Evolutionary conservation across 37 sponge, comb jelly and placozoan genomes (phyloP), one percentile per base, ranked within the genome.

Genomic region (Haliclona indistincta): DNA sequence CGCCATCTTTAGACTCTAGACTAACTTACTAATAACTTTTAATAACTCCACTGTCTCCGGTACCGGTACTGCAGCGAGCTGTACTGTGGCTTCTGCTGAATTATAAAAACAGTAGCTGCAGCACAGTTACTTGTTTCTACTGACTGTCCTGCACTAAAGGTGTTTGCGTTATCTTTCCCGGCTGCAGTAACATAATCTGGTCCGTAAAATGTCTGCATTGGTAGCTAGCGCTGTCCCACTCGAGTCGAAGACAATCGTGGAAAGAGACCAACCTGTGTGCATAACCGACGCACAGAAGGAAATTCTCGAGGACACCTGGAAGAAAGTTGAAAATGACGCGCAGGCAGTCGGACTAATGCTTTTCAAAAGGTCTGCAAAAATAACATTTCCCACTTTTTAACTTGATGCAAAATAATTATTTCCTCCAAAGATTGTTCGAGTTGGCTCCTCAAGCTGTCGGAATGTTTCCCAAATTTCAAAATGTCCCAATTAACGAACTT

Each of bases 391-490:
- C 7, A 23, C 43, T 68, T 35, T 35, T n/a, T 42, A 38, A 10
- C 38, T 17, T 65, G 15, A n/a, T 65, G 67, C 8, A n/a, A 35
- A 34, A 10, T 38, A 35, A 4, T 65, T 7, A 36, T 22, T 64
- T 4, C 64, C 23, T 29, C 7, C 37, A 19, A 44, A 86, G 88
- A 69, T 42, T 88, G 3, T 88, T 88, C 41, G 73, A 78, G 36
- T 38, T 84, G 13, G 45, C 52, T 4, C 89, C 89, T 7, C 53
- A 26, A 38, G 87, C 80, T n/a, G 42, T 55, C 28, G 19, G 40
- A 34, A 1, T 88, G 44, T 88, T 88, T 49, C 55, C 64, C n/a
- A 82, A 75, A 32, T 78, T 88, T 19, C 3, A 34, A 60, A 80
- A 85, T 47, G 45, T 88, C 0, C 74, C 85, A 4, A 26, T 26